Evolutionary conservation across 2,113 vertebrate species (phyloP).

Genomic region (Monopterus albus): DNA sequence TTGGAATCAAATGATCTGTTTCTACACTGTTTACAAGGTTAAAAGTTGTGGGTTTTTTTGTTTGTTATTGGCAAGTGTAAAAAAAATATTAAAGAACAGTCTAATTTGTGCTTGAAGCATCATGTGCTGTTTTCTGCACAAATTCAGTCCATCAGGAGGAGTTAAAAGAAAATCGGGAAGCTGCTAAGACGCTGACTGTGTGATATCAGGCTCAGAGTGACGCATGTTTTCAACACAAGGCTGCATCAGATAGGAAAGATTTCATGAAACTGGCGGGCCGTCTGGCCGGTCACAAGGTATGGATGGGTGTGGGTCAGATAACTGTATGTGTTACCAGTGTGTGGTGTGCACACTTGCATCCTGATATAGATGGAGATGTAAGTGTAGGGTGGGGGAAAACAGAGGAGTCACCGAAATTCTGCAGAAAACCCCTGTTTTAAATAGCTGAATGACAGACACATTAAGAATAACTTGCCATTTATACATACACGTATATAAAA

Average conservation of each 20-base stretch:
- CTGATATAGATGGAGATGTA: slow-evolving; percentile 22
- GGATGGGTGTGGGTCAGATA: slow-evolving; percentile 62
- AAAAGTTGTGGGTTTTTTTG: too few species aligned
- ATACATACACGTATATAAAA: not conserved
- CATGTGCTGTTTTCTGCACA: slow-evolving; percentile 28
- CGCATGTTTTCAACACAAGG: slow-evolving; percentile 69
- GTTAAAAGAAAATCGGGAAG: slow-evolving; percentile 77
- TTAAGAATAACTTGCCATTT: not conserved
- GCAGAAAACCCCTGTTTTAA: not conserved
- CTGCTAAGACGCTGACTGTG: slow-evolving; percentile 78
- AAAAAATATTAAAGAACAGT: not conserved
- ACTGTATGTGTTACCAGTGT: slow-evolving; percentile 22
- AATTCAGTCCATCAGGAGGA: slow-evolving; percentile 33
- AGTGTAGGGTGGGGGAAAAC: not conserved
- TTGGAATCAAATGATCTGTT: too few species aligned
- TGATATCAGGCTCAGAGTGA: slow-evolving; percentile 76
- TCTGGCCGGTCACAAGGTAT: slow-evolving; percentile 79
- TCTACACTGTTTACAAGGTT: too few species aligned
- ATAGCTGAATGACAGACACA: not conserved
- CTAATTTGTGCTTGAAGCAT: not conserved
- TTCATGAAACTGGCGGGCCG: slow-evolving; percentile 73
- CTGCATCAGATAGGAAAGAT: slow-evolving; percentile 80
- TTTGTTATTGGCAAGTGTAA: too few species aligned
- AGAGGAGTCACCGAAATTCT: not conserved
- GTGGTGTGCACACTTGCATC: not conserved